Evolutionary conservation across 1,140 invertebrate genomes (phyloP).

Genomic region (Arion vulgaris): DNA sequence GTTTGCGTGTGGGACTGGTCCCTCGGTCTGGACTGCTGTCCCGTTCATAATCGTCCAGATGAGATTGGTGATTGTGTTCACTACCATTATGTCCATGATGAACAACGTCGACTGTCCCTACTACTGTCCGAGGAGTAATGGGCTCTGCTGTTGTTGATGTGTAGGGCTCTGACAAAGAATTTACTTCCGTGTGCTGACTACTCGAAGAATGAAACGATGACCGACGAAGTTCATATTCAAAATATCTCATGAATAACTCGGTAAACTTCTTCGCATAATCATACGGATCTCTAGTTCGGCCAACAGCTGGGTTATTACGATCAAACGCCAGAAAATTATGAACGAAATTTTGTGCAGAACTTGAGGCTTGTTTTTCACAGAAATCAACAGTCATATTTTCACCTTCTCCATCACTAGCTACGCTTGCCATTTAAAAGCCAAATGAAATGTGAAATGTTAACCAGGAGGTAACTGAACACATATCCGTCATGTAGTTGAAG

Average conservation of each 20-base stretch:
- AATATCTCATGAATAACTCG: constrained; percentile 81
- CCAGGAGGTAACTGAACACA: neutral
- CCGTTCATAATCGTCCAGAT: constrained; percentile 78
- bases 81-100: constrained; percentile 29
- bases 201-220: constrained; percentile 44
- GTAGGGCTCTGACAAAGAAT: constrained; percentile 35
- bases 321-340: constrained; percentile 86
- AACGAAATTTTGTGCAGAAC: constrained; percentile 88
- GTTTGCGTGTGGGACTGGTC: constrained; percentile 80
- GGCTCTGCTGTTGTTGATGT: neutral
- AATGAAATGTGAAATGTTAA: constrained; percentile 18
- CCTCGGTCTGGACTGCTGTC: constrained; percentile 67
- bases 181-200: constrained; percentile 42
- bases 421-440: constrained; percentile 52
- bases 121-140: neutral
- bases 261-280: constrained; percentile 87
- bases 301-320: constrained; percentile 78
- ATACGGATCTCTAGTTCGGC: constrained; percentile 72
- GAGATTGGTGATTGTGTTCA: constrained; percentile 72
- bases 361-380: constrained; percentile 89
- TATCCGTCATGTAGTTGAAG: too few relatives aligned
- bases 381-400: constrained; percentile 78
- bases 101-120: too few relatives aligned
- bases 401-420: constrained; percentile 53
- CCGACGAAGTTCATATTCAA: constrained; percentile 62